Base-by-base conservation (phyloP, 2,113 vertebrate species). In the Epinephelus fuscoguttatus region DNA sequence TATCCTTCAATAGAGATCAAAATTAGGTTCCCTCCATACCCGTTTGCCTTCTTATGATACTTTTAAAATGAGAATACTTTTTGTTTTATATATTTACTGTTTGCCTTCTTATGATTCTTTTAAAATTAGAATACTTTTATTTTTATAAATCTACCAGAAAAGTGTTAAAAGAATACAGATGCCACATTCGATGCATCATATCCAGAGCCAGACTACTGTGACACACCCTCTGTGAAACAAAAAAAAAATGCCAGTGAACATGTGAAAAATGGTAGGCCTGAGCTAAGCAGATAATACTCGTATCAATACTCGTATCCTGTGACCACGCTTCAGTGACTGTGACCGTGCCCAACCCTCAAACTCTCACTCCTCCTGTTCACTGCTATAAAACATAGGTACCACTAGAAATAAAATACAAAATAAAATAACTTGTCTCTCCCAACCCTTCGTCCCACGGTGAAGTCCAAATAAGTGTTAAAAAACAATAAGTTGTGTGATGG, bases 191-290 rank as follows among this genome's bases (percentile, higher is more conserved):
- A 37, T 37, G 33, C 33, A 37, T 37, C 33, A 37, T 66, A 33
- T 18, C 9, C n/a, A 25, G 42, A 70, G n/a, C 13, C 27, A 11
- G 2, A 45, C 11, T 55, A 19, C 17, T 50, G 19, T 6, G 15
- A 74, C 2, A 59, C 4, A 57, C 8, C 23, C 7, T n/a, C 2
- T 63, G 23, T 49, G 49, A 71, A 72, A 84, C 40, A 25, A 37
- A 21, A 70, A 21, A 70, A 11, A 68, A 55, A 66, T 64, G 62
- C 27, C 23, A 27, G 42, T 72, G 27, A 66, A 62, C 14, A 56
- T 19, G 6, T 69, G 8, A 30, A 50, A 0, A 50, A 68, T 68
- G 13, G n/a, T 13, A 19, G 15, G 0, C 2, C 7, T 59, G 14
- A 49, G 62, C 59, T 14, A 33, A 64, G 12, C n/a, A 59, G 49